Base-by-base conservation (phyloP, 2,888 invertebrate species). In the Polymixis flavicincta region DNA sequence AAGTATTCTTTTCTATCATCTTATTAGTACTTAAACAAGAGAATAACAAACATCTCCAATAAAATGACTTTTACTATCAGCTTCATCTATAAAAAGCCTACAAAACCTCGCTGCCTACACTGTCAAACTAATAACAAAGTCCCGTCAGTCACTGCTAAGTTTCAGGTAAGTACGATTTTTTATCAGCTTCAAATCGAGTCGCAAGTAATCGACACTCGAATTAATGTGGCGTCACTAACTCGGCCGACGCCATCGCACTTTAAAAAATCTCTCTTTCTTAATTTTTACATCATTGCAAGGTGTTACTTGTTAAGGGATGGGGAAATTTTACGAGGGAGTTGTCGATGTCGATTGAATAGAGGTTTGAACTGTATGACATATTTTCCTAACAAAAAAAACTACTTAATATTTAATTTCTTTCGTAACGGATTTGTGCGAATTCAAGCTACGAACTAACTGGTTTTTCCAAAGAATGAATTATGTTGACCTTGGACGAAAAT, bases 151-250 rank as follows among this genome's bases (percentile, higher is more conserved):
- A 87, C 54, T 54, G 54, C 69, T 59, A 78, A 76, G 81, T 84
- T 86, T 82, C 89, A 89, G 89, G 90, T 90, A 69, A 74, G 70
- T 71, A 83, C 86, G 86, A 80, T 92, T 91, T 92, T 92, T 93
- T 92, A 87, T 89, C 89, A 87, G 90, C 54, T 74, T 74, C 59
- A 87, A 89, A 83, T 84, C 84, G 86, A 80, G 78, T 85, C 88
- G 84, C 76, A 80, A 93, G 94, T 93, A 94, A 96, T 95, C 95
- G 95, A 95, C 94, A 93, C 91, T 86, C 89, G 90, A 92, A 96
- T 96, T 95, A 96, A 96, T 96, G 96, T 96, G 95, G 94, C 95
- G 95, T 91, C 95, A 95, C 96, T 95, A 96, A 96, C 95, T 94
- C 93, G 92, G 80, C 88, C 90, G 92, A 90, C 90, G 92, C 89